These are phyloP conservation scores for Spodoptera litura DNA, from an alignment of 1,140 invertebrate species.

Conservation along the genomic window DNA sequence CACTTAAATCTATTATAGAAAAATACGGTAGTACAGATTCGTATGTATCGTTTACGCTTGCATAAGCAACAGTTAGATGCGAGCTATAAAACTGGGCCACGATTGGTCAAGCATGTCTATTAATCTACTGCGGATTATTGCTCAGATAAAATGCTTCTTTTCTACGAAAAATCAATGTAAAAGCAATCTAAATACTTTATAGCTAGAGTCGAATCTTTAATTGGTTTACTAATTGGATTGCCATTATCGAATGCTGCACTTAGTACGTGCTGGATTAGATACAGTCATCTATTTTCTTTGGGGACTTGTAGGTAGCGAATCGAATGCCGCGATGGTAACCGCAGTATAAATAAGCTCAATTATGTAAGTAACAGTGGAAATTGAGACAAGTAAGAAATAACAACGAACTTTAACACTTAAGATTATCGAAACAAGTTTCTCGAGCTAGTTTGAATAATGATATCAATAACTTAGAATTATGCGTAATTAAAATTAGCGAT, in stretches of 20 bases:
- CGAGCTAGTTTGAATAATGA: neutral
- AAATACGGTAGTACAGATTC: conserved; percentile 40
- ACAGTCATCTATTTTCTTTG: conserved; percentile 15
- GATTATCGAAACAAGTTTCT: too few relatives aligned
- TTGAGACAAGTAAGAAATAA: neutral
- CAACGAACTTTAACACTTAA: too few relatives aligned
- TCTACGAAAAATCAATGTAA: neutral
- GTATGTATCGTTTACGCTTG: conserved; percentile 32
- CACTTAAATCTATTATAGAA: neutral
- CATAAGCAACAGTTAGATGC: conserved; percentile 16
- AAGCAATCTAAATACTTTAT: neutral
- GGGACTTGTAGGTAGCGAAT: conserved; percentile 2
- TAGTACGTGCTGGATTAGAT: conserved; percentile 12
- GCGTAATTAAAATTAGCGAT: too few relatives aligned
- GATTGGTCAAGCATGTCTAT: conserved; percentile 14
- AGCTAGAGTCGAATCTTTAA: neutral
- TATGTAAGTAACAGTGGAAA: conserved; percentile 3
- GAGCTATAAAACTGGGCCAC: conserved; percentile 25
- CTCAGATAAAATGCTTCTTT: neutral
- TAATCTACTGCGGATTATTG: conserved; percentile 9
- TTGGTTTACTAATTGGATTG: conserved; percentile 18
- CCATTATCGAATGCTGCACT: conserved; percentile 24
- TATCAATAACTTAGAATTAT: too few relatives aligned
- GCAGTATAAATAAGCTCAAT: conserved; percentile 11
- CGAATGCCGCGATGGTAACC: neutral